phyloP scores from a whole-genome alignment of 2,888 invertebrate species.

The Orthonychiurus folsomi region DNA sequence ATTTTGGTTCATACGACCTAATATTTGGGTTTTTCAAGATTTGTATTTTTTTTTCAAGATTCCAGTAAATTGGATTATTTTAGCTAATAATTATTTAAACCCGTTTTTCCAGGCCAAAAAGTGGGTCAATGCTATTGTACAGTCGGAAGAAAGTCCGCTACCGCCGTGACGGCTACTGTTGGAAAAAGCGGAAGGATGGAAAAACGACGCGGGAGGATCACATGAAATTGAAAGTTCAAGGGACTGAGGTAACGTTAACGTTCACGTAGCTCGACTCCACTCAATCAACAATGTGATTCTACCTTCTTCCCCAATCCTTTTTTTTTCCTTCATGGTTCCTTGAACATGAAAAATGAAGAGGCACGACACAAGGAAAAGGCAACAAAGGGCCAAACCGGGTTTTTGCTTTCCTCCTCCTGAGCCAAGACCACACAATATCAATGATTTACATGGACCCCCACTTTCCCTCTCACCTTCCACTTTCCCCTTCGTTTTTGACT shows the following conservation, averaged over 20 bases:
- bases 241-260: constrained; percentile 65
- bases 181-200: constrained; percentile 97
- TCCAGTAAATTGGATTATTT: not conserved
- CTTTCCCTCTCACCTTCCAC: not conserved
- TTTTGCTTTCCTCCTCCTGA: not conserved
- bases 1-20: too few species aligned
- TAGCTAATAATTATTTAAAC: too few species aligned
- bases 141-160: constrained; percentile 91
- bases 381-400: too few species aligned
- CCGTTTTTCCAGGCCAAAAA: constrained; percentile 65
- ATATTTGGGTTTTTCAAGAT: not conserved
- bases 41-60: not conserved
- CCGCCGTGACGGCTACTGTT: constrained; percentile 92
- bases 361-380: too few species aligned
- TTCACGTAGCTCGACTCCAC: not conserved
- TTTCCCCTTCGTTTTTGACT: too few species aligned
- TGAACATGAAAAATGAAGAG: not conserved
- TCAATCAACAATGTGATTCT: not conserved
- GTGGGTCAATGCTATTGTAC: constrained; percentile 93
- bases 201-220: constrained; percentile 98
- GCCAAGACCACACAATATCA: not conserved
- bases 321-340: not conserved
- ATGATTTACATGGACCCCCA: not conserved
- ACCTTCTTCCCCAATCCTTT: not conserved
- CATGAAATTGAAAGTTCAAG: constrained; percentile 97